These are phyloP conservation scores for Odocoileus hemionus DNA, from an alignment of 2,113 vertebrate species.

Conservation along the genomic window DNA sequence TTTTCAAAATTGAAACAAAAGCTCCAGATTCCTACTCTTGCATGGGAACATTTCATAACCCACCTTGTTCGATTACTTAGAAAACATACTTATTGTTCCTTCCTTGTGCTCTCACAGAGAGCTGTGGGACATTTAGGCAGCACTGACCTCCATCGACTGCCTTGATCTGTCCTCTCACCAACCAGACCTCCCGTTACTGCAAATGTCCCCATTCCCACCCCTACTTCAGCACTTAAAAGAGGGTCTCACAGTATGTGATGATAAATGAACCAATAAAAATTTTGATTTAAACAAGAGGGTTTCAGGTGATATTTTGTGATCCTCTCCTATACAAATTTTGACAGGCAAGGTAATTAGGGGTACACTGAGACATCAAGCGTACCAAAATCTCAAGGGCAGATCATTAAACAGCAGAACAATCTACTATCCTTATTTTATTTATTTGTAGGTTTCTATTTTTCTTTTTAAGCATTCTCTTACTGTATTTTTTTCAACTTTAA, in stretches of 20 bases:
- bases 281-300: background rate
- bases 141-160: background rate
- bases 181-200: background rate
- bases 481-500: background rate
- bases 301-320: background rate
- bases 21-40: background rate
- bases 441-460: background rate
- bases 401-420: background rate
- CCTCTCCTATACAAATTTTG: background rate
- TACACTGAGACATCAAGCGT: background rate
- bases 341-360: background rate
- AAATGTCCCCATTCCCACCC: fast-evolving
- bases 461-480: background rate
- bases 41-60: background rate
- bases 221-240: background rate
- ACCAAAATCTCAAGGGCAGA: background rate
- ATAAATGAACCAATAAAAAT: background rate
- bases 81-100: background rate
- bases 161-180: background rate
- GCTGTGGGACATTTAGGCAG: background rate
- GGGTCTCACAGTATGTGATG: background rate
- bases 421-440: background rate
- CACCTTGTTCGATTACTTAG: background rate
- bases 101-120: background rate
- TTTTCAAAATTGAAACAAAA: background rate